Percentiles rank a stretch among this genome's conserved stretches.
Conservation (phyloP, 2,797 vertebrate species). For the Hafferia zeledoni region DNA sequence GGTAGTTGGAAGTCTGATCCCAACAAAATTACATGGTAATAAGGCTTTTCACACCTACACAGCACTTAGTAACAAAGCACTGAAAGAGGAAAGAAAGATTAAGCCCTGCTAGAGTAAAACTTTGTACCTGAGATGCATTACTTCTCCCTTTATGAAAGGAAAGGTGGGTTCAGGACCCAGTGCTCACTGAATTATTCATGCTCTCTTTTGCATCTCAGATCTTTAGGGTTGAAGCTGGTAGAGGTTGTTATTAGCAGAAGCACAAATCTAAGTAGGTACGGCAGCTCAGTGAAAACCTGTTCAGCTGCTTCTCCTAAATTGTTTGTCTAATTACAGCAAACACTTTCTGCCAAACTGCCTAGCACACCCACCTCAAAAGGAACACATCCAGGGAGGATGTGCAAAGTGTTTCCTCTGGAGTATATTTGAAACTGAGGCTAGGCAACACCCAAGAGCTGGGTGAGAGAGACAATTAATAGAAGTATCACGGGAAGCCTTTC, state of each 20-base stretch:
- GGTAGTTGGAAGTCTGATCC: slow-evolving; percentile 75
- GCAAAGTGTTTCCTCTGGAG: not conserved
- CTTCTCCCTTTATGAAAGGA: slow-evolving; percentile 64
- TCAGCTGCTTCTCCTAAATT: not conserved
- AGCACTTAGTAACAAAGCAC: slow-evolving; percentile 72
- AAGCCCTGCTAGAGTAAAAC: slow-evolving; percentile 69
- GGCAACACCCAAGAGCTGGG: not conserved
- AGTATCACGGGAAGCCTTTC: slow-evolving; percentile 27
- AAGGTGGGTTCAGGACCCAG: slow-evolving; percentile 66
- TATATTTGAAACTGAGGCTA: not conserved
- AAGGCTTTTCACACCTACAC: slow-evolving; percentile 78
- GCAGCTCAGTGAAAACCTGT: not conserved
- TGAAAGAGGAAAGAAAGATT: slow-evolving; percentile 61
- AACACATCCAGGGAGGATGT: not conserved
- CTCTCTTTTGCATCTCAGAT: slow-evolving; percentile 45
- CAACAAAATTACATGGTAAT: slow-evolving; percentile 79
- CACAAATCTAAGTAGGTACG: not conserved
- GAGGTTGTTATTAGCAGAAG: slow-evolving; percentile 25
- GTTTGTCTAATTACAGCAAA: slow-evolving; percentile 51
- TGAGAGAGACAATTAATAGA: slow-evolving; percentile 21
- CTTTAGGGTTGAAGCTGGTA: slow-evolving; percentile 39
- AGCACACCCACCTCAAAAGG: not conserved
- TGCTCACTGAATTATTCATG: slow-evolving; percentile 76
- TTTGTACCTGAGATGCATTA: slow-evolving; percentile 65
- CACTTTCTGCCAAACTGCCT: not conserved